Percentiles rank a stretch among this genome's conserved stretches.
These are phyloP conservation scores for Coregonus clupeaformis DNA, from an alignment of 2,113 vertebrate genomes.

Conservation along the genomic window DNA sequence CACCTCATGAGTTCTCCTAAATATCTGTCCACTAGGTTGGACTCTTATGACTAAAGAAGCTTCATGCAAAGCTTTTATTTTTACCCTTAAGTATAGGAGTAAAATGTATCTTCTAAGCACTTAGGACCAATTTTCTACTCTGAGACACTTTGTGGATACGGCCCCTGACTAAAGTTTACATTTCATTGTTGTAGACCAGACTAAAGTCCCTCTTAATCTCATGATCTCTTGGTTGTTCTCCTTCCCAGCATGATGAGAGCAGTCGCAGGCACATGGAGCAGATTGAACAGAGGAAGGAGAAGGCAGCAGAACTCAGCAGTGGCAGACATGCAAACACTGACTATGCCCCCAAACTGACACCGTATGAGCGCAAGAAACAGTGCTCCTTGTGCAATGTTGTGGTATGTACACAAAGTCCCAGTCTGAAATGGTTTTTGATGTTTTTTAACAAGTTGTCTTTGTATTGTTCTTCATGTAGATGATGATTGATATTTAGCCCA, in stretches of 20 bases:
- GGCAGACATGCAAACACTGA: constrained; percentile 94
- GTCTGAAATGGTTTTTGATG: not conserved
- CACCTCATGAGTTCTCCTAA: too few species aligned
- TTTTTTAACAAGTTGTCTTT: not conserved
- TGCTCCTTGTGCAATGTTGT: constrained; percentile 87
- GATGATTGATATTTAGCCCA: not conserved
- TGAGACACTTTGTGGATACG: too few species aligned
- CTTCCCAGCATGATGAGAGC: constrained; percentile 91
- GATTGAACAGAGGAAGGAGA: constrained; percentile 98
- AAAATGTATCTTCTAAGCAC: too few species aligned
- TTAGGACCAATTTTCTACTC: too few species aligned
- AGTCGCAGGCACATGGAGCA: constrained; percentile 98
- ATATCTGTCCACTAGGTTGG: too few species aligned
- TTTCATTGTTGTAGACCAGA: not conserved
- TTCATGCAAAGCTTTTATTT: too few species aligned
- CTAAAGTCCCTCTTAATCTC: not conserved
- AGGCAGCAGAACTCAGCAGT: constrained; percentile 96
- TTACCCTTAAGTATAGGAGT: too few species aligned
- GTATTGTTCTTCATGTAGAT: not conserved
- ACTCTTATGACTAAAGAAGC: too few species aligned
- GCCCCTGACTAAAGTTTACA: too few species aligned
- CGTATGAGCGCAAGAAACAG: constrained; percentile 95
- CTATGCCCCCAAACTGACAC: constrained; percentile 95
- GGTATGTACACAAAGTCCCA: constrained; percentile 73
- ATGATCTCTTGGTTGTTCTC: not conserved